Percentiles rank a stretch among this genome's conserved stretches.
Conservation (phyloP, 2,888 invertebrate genomes). For the Plusia festucae region DNA sequence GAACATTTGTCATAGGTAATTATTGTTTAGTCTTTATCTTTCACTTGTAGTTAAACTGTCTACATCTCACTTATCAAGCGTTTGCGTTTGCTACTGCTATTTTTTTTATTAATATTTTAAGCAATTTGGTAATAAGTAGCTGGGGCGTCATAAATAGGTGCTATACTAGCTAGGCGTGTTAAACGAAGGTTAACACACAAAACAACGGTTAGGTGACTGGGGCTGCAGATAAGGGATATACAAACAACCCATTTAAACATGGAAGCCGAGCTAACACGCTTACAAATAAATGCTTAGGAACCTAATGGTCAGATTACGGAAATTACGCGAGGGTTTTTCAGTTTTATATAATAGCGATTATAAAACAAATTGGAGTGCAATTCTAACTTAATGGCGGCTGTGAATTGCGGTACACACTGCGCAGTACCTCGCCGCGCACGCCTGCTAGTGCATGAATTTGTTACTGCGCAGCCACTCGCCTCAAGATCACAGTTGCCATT, state of each 20-base stretch:
- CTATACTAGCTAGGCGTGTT: slow-evolving; percentile 10
- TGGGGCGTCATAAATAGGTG: slow-evolving; percentile 10
- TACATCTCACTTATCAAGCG: no score
- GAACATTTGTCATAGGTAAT: no score
- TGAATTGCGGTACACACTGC: no score
- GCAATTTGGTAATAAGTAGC: background rate
- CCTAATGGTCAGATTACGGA: slow-evolving; percentile 5
- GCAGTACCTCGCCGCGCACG: no score
- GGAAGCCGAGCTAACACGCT: background rate
- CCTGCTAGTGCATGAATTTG: no score
- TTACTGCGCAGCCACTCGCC: no score
- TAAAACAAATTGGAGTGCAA: background rate
- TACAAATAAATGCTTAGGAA: slow-evolving; percentile 2
- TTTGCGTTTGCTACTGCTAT: no score
- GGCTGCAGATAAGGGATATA: slow-evolving; percentile 30
- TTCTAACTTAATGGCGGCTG: no score
- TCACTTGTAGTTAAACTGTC: no score
- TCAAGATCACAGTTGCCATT: no score
- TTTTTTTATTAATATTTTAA: background rate
- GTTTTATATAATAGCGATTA: background rate
- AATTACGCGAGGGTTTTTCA: background rate
- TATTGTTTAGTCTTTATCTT: no score
- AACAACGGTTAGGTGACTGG: slow-evolving; percentile 20
- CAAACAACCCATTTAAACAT: slow-evolving; percentile 24
- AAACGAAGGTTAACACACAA: slow-evolving; percentile 21